These are phyloP conservation scores for Idaea biselata DNA, from an alignment of 2,888 invertebrate species.

Conservation along the genomic window DNA sequence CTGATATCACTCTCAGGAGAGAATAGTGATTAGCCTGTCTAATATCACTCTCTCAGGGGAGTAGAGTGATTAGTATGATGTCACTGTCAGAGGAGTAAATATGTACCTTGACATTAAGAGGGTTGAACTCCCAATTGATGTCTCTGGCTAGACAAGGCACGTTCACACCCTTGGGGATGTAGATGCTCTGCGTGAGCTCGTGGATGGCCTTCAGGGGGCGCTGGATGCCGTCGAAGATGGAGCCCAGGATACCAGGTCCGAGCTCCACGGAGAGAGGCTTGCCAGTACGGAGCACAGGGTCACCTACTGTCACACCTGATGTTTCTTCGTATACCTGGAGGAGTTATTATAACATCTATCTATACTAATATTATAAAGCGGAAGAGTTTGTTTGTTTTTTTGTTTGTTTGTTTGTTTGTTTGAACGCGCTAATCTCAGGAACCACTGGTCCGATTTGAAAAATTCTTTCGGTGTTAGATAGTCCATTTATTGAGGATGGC, in stretches of 20 bases:
- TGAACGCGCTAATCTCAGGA: no score
- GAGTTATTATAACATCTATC: background rate
- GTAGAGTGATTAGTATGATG: no score
- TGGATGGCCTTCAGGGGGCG: conserved; percentile 98
- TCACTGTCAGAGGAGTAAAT: background rate
- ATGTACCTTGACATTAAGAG: conserved; percentile 87
- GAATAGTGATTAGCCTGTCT: no score
- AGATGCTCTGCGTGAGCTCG: conserved; percentile 96
- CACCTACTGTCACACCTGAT: conserved; percentile 99
- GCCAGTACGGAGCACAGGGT: conserved; percentile 98
- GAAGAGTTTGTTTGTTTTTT: no score
- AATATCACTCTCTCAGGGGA: no score
- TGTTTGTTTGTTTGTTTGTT: no score
- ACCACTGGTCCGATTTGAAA: no score
- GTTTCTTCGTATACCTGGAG: conserved; percentile 93
- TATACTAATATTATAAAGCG: no score
- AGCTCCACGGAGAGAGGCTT: conserved; percentile 99
- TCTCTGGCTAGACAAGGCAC: conserved; percentile 93
- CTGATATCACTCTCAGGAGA: no score
- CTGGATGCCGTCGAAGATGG: conserved; percentile 99
- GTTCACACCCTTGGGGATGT: conserved; percentile 99
- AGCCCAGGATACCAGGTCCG: conserved; percentile 99
- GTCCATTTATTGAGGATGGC: no score
- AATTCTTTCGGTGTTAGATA: no score
- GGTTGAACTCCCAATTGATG: conserved; percentile 95